Percentiles rank a stretch among this genome's conserved stretches.
phyloP scores from a whole-genome alignment of 1,140 invertebrate genomes.

The Oryzaephilus surinamensis region DNA sequence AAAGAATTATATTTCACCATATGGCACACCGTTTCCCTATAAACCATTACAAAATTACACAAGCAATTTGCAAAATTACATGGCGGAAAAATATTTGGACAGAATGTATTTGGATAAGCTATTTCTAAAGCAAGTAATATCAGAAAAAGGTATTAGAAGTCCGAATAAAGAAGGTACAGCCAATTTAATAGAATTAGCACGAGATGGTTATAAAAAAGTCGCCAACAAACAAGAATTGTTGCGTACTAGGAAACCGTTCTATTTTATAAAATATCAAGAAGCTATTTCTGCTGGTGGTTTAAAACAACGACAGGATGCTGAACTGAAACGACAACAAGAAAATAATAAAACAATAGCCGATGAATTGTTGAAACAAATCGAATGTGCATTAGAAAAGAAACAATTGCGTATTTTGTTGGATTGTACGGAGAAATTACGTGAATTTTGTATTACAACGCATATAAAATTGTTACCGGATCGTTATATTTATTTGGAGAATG shows the following conservation, averaged over 20 bases:
- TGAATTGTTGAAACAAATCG: constrained; percentile 35
- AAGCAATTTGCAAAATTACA: constrained; percentile 37
- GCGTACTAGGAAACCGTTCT: constrained; percentile 41
- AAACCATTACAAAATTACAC: constrained; percentile 38
- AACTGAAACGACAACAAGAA: constrained; percentile 36
- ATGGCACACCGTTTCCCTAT: constrained; percentile 23
- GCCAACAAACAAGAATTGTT: constrained; percentile 40
- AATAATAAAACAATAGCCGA: constrained; percentile 38
- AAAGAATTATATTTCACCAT: constrained; percentile 24
- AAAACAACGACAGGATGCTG: constrained; percentile 36
- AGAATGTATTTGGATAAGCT: constrained; percentile 44
- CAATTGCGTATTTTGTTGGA: constrained; percentile 37
- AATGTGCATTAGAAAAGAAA: constrained; percentile 35
- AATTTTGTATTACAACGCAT: constrained; percentile 26
- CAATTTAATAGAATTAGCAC: constrained; percentile 35
- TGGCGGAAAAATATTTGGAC: constrained; percentile 45
- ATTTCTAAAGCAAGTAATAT: constrained; percentile 38
- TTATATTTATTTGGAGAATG: constrained; percentile 21
- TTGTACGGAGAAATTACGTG: constrained; percentile 37
- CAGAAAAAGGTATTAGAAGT: constrained; percentile 36
- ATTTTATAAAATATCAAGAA: constrained; percentile 43
- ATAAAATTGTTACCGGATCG: constrained; percentile 27
- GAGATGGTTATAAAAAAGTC: constrained; percentile 38
- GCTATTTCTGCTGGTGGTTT: constrained; percentile 38
- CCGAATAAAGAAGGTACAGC: constrained; percentile 39